Base-by-base conservation (phyloP, 2,797 vertebrate species). In the Gila robusta region DNA sequence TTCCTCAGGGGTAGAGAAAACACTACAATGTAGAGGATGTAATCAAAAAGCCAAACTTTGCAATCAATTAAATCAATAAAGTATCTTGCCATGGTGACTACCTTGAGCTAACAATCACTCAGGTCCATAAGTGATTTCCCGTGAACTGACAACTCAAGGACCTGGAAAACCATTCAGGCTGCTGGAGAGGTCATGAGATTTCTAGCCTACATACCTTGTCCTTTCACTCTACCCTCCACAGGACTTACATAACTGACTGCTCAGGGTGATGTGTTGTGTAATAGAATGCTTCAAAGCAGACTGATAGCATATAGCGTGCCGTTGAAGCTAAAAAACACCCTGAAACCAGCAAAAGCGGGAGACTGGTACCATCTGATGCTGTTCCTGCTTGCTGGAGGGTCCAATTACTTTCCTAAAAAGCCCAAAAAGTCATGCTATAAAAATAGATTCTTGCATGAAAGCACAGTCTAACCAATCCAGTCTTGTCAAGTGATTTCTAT, bases 11-110 rank as follows among this genome's bases (percentile, higher is more conserved):
- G 91, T 92, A 91, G 93, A 94, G 94, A 92, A 90, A 90, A 82
- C 21, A 92, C 91, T 91, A 90, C 88, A 91, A 87, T 52, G 35
- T 54, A 70, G 21, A 91, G 89, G 92, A 93, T 87, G 89, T 90
- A 87, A 94, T 94, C 88, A 35, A 89, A 83, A 94, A 93, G 90
- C 92, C 92, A 64, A 94, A 94, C 94, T 95, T 96, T 93, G 92
- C 88, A 93, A 93, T 85, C 90, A 95, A 92, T 90, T 89, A 88
- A 69, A 87, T 87, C 86, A 92, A 88, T 91, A 14, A 93, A 94
- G 87, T 88, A 21, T 79, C 59, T 69, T 54, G 47, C 67, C 85
- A 52, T 82, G 83, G 88, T 76, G 87, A 83, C 87, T 19, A 72
- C 85, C 70, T 85, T 83, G 62, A 84, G 89, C 85, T 81, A 91